These are phyloP conservation scores for Hydrolagus affinis DNA, from an alignment of 2,113 vertebrate genomes.

Conservation along the genomic window DNA sequence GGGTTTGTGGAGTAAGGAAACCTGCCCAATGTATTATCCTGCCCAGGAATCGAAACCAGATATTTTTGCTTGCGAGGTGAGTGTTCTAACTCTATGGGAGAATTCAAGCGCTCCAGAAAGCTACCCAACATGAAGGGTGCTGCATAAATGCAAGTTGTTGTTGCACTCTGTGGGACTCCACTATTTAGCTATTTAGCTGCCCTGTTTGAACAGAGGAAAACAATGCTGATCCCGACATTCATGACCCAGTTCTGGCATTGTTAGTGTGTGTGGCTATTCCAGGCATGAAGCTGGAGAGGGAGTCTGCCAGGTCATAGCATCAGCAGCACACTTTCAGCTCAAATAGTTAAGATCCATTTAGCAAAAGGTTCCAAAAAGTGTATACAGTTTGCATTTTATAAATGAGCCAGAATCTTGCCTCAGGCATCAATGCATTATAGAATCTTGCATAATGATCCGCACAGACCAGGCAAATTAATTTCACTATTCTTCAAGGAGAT, in stretches of 20 bases:
- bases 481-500: background rate
- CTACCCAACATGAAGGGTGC: no score
- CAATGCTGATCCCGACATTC: background rate
- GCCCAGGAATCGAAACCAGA: no score
- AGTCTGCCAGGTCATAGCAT: background rate
- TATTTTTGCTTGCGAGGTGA: no score
- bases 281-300: background rate
- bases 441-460: background rate
- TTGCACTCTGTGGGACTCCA: no score
- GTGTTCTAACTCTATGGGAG: no score
- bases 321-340: background rate
- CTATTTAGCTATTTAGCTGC: no score
- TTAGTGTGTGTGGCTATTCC: background rate
- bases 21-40: no score
- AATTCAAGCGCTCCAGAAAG: no score
- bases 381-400: background rate
- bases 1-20: no score
- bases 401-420: background rate
- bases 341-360: background rate
- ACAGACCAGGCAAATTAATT: background rate
- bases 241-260: background rate
- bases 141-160: no score
- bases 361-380: background rate
- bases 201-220: no score
- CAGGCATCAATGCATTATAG: background rate